These are phyloP conservation scores for Neuroscelio doddi DNA, from an alignment of 2,888 invertebrate genomes.

Conservation along the genomic window DNA sequence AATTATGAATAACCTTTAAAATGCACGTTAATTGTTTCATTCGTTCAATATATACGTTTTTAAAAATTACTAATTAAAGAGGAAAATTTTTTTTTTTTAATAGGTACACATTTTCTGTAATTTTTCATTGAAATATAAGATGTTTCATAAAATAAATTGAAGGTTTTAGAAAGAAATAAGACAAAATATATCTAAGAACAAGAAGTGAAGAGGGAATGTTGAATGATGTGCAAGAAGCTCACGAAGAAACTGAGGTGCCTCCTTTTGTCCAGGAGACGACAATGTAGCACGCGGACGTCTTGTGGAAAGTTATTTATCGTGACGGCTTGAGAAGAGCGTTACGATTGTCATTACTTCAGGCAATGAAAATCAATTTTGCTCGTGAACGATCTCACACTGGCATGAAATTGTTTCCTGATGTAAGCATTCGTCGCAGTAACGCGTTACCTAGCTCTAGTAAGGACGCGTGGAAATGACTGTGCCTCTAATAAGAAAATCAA, in stretches of 20 bases:
- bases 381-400: conserved; percentile 30
- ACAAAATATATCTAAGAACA: too few species aligned
- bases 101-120: too few species aligned
- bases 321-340: conserved; percentile 20
- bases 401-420: conserved; percentile 38
- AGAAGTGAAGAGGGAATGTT: too few species aligned
- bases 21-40: too few species aligned
- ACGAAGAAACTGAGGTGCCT: neutral
- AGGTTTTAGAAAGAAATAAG: too few species aligned
- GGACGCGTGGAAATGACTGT: conserved; percentile 22
- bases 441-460: conserved; percentile 26
- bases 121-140: too few species aligned
- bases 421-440: conserved; percentile 36
- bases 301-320: conserved; percentile 18
- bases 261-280: neutral
- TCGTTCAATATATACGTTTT: too few species aligned
- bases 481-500: conserved; percentile 24
- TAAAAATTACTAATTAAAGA: too few species aligned
- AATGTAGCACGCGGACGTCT: neutral
- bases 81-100: too few species aligned
- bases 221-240: neutral
- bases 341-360: conserved; percentile 33
- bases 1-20: too few species aligned
- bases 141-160: too few species aligned
- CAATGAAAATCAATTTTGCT: conserved; percentile 37